Percentiles rank a stretch among this genome's conserved stretches.
These are phyloP conservation scores for Diploptera punctata DNA, from an alignment of 2,888 invertebrate species.

Conservation along the genomic window DNA sequence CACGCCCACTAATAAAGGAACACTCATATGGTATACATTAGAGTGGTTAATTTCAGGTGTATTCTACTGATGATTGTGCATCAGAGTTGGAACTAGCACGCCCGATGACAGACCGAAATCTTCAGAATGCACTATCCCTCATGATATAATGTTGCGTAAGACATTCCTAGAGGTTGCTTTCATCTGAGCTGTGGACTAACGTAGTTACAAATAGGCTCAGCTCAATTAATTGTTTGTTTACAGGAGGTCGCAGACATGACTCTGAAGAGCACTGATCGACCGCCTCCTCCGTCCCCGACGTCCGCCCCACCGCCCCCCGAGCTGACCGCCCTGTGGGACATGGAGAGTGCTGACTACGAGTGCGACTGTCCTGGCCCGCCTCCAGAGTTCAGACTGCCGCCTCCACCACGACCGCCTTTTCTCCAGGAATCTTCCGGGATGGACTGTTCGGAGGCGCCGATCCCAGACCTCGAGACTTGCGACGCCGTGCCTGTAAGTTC, in stretches of 20 bases:
- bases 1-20: too few species aligned
- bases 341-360: conserved; percentile 72
- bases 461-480: conserved; percentile 75
- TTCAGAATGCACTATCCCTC: too few species aligned
- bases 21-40: too few species aligned
- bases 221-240: too few species aligned
- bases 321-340: conserved; percentile 65
- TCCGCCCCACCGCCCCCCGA: conserved; percentile 35
- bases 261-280: conserved; percentile 22
- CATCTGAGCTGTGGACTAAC: too few species aligned
- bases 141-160: too few species aligned
- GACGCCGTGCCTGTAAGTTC: conserved; percentile 76
- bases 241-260: conserved; percentile 15
- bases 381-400: conserved; percentile 75
- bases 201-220: too few species aligned
- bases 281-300: conserved; percentile 21
- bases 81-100: too few species aligned
- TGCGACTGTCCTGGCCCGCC: conserved; percentile 75
- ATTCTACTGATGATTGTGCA: too few species aligned
- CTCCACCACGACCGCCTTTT: conserved; percentile 76
- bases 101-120: too few species aligned
- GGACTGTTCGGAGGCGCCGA: conserved; percentile 73
- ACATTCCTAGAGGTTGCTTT: too few species aligned
- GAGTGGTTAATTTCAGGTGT: too few species aligned
- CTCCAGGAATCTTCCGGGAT: conserved; percentile 60